phyloP scores from a whole-genome alignment of 2,888 invertebrate genomes.

The Trypoxylon attenuatum region DNA sequence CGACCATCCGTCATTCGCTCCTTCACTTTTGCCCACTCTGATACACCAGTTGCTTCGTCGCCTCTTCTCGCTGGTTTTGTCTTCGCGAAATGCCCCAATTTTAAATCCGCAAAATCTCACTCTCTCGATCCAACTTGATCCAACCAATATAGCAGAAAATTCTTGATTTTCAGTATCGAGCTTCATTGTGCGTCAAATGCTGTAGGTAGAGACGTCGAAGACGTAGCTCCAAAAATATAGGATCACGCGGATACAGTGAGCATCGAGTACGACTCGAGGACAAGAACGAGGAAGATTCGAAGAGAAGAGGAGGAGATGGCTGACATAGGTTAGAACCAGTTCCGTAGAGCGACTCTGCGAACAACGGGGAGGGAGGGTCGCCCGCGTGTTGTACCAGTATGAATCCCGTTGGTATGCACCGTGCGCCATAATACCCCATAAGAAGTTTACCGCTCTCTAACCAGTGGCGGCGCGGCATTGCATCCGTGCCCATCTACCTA shows the following conservation, averaged over 20 bases:
- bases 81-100: not conserved
- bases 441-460: constrained; percentile 70
- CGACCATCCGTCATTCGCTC: constrained; percentile 4
- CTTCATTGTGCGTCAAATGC: too few species aligned
- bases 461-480: constrained; percentile 58
- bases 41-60: not conserved
- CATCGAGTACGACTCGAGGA: not conserved
- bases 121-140: too few species aligned
- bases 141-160: too few species aligned
- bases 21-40: not conserved
- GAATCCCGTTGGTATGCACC: constrained; percentile 67
- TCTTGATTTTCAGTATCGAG: too few species aligned
- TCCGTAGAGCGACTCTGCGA: constrained; percentile 44
- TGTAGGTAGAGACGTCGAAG: too few species aligned
- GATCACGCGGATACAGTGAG: constrained; percentile 5
- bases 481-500: too few species aligned
- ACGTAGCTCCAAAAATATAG: not conserved
- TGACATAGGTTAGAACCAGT: constrained; percentile 63
- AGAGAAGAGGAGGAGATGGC: constrained; percentile 45
- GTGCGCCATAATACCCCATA: constrained; percentile 68
- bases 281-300: constrained; percentile 26
- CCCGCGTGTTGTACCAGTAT: constrained; percentile 61
- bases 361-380: constrained; percentile 36
- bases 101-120: not conserved
- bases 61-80: not conserved